Conservation (phyloP, 2,888 invertebrate genomes). For the Ectobius pallidus region DNA sequence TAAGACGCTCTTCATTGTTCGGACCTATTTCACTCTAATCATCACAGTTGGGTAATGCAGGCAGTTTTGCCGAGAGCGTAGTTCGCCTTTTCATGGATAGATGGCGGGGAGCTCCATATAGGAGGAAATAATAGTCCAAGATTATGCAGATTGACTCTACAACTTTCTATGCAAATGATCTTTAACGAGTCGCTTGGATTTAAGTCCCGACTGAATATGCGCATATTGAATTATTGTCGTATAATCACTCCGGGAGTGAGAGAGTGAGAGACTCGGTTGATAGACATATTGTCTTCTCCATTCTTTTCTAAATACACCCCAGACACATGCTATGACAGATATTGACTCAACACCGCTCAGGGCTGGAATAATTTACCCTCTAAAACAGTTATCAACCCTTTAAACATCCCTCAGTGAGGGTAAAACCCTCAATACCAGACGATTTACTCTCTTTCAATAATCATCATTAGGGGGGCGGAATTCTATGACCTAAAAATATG, state of each 20-base stretch:
- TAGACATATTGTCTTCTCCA: neutral
- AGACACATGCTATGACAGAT: neutral
- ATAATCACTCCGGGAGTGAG: neutral
- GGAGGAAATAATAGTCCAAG: neutral
- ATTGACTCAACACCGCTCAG: neutral
- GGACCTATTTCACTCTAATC: too few relatives aligned
- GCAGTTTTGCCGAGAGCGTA: neutral
- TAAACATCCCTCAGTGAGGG: too few relatives aligned
- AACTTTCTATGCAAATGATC: conserved; percentile 14
- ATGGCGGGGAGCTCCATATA: neutral
- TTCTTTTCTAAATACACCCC: neutral
- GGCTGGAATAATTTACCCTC: neutral
- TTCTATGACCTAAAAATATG: too few relatives aligned
- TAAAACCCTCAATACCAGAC: too few relatives aligned
- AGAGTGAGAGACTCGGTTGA: neutral
- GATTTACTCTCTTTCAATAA: too few relatives aligned
- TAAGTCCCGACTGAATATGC: conserved; percentile 6
- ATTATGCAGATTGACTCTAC: conserved; percentile 7
- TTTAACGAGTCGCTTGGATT: conserved; percentile 7
- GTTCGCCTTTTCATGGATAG: neutral
- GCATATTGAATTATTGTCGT: neutral
- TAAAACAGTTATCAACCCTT: neutral
- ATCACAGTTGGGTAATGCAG: too few relatives aligned
- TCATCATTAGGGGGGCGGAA: too few relatives aligned
- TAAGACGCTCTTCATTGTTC: too few relatives aligned